phyloP scores from a whole-genome alignment of 2,797 vertebrate species.

The Eulemur mongoz region DNA sequence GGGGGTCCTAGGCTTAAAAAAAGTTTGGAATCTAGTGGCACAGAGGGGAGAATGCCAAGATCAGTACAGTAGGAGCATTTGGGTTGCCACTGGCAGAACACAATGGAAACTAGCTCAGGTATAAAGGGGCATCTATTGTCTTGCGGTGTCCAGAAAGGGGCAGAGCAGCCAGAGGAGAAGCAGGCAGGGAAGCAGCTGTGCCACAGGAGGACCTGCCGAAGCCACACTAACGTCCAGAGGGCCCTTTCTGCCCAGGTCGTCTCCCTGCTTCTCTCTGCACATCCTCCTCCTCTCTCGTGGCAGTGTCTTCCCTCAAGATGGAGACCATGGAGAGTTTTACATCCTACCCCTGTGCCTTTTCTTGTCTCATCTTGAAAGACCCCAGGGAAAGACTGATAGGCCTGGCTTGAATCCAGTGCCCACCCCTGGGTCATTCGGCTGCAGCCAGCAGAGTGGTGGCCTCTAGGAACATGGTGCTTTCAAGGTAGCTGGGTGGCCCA shows the following conservation, averaged over 20 bases:
- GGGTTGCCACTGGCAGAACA: neutral
- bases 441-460: neutral
- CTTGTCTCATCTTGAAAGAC: neutral
- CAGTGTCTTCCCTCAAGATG: neutral
- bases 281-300: neutral
- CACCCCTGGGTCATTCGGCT: neutral
- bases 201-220: neutral
- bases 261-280: neutral
- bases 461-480: neutral
- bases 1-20: neutral
- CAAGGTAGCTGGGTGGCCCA: neutral
- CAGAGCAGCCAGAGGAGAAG: neutral
- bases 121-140: neutral
- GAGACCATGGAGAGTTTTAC: neutral
- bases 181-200: neutral
- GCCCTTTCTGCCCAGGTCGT: neutral
- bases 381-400: neutral
- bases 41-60: neutral
- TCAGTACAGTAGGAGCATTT: neutral
- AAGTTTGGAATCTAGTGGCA: neutral
- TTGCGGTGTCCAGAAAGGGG: neutral
- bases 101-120: neutral
- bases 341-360: neutral
- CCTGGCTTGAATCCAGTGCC: neutral
- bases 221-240: neutral